Conservation (phyloP, 2,888 invertebrate genomes). For the Ochropleura leucogaster region DNA sequence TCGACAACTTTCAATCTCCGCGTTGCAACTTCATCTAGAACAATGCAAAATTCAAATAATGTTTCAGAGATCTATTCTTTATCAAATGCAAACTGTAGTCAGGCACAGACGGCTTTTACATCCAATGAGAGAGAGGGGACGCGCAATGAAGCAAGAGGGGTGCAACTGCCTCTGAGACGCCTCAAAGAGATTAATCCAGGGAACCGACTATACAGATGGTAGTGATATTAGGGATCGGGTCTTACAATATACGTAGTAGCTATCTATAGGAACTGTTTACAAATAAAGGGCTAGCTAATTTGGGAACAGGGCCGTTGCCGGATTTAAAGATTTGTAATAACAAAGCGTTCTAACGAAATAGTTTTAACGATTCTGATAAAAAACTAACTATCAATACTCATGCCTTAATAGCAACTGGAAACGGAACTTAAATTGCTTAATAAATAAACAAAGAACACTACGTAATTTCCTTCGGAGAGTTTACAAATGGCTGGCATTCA, state of each 20-base stretch:
- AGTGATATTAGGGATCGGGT: slow-evolving; percentile 34
- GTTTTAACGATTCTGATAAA: slow-evolving; percentile 2
- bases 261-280: slow-evolving; percentile 32
- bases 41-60: slow-evolving; percentile 9
- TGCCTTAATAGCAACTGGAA: not conserved
- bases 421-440: slow-evolving; percentile 34
- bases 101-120: slow-evolving; percentile 27
- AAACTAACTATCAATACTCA: not conserved
- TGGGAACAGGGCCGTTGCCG: slow-evolving; percentile 42
- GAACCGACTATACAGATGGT: slow-evolving; percentile 26
- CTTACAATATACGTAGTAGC: slow-evolving; percentile 16
- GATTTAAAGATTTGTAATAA: slow-evolving; percentile 40
- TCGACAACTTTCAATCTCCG: slow-evolving; percentile 4
- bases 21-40: not conserved
- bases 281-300: slow-evolving; percentile 40
- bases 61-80: slow-evolving; percentile 5
- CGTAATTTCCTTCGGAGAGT: slow-evolving; percentile 35
- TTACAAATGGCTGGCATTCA: slow-evolving; percentile 41
- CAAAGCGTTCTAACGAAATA: slow-evolving; percentile 15
- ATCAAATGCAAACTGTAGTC: slow-evolving; percentile 32
- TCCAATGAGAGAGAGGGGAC: slow-evolving; percentile 40
- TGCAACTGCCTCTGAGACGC: slow-evolving; percentile 41
- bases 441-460: slow-evolving; percentile 32
- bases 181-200: slow-evolving; percentile 60
- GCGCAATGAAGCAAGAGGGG: slow-evolving; percentile 52